Base-by-base conservation (phyloP, 1,140 invertebrate species). In the Scaptomyza pallida region DNA sequence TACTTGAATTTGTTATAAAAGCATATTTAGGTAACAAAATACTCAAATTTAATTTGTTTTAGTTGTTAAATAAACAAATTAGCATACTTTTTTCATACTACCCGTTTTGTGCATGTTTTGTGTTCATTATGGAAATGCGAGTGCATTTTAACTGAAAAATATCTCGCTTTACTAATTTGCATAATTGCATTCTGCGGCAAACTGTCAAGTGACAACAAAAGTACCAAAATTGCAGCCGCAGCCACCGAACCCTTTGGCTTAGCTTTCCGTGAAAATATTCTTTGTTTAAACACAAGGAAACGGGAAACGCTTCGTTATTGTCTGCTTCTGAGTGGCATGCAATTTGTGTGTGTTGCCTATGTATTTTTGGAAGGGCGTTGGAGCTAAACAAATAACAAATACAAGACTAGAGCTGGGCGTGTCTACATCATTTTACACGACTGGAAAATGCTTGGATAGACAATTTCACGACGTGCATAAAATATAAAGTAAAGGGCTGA, bases 311-410 rank as follows among this genome's bases (percentile, higher is more conserved):
- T 67, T 52, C 5, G 50, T 55, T 48, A 47, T 63, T 51, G 51
- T 56, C 51, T 62, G 16, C 40, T 50, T 30, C 17, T 21, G 47
- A 45, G 21, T 41, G 26, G 1, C 60, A 48, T 48, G 59, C 16
- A 57, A 57, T 72, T 70, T 73, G 37, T 56, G 47, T 73, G 37
- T 56, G 47, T 26, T 59, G 65, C 62, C 54, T 75, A 50, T 48
- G 50, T 75, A 63, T 68, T 23, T 6, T n/a, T n/a, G n/a, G n/a
- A n/a, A n/a, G 62, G 12, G 72, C 79, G n/a, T 37, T 37, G 8
- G 12, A 54, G 54, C 26, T 5, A 12, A 30, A 47, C 21, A 8
- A 13, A 47, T n/a, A 3, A 8, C 21, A 1, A 26, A n/a, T 9
- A 1, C 1, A 6, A 6, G 5, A 47, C 21, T 37, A 21, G 33